Evolutionary conservation across 1,140 invertebrate genomes (phyloP), one percentile per base, ranked within the genome.

Genomic region (Ruditapes philippinarum): DNA sequence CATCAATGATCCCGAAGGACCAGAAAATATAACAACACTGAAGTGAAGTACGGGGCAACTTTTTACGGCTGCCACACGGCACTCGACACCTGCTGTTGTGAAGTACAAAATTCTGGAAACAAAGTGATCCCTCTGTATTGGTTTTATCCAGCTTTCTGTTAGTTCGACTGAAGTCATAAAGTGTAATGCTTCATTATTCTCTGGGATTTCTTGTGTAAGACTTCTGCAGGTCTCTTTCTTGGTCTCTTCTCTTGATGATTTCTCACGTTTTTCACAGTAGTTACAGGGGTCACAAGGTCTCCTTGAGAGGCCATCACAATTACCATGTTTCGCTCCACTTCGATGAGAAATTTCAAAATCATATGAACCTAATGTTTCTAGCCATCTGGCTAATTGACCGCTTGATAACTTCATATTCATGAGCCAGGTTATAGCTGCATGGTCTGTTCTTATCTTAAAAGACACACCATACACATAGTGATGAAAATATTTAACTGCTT

Each of bases 351-450:
- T 60, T 22, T 49, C 33, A 57, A 86, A 40, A 42, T 74, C 40
- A 38, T 76, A 74, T 31, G 78, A 45, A 25, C 33, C 33, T 33
- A 86, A 40, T 54, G 28, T 42, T 76, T 86, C 38, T n/a, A 86
- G n/a, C 83, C 65, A 76, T 31, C 68, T 51, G 31, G 83, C 70
- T 17, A 86, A 54, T 54, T 86, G 65, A 31, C 83, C 83, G 4
- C 25, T 31, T 33, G 68, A 28, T n/a, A n/a, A n/a, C n/a, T n/a
- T n/a, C 12, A 2, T 12, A 45, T 73, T 54, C 45, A 4, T 68
- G 1, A 85, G 2, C 62, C 3, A 85, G 12, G 25, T 40, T 25
- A 73, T 19, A 73, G 65, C 40, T 40, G 36, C 28, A 73, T 73
- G 22, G 42, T 84, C 62, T 22, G 62, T 84, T 73, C 42, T 19